Evolutionary conservation across 2,888 invertebrate species (phyloP), one percentile per base, ranked within the genome.

Genomic region (Chrysopilus asiliformis): DNA sequence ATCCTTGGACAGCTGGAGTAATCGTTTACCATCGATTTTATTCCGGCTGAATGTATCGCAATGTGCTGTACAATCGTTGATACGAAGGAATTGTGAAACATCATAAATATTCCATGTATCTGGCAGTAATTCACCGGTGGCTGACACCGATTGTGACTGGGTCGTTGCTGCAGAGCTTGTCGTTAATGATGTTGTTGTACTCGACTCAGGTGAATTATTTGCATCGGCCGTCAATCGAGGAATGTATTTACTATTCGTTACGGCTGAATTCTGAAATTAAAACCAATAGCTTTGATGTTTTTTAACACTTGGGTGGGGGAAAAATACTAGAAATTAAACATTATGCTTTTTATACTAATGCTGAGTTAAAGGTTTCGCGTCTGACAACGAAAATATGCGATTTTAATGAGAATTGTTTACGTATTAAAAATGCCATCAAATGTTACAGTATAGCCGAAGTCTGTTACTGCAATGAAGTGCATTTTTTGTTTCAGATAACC

Each of bases 31-130:
- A 48, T 83, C 82, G 44, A 93, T 77, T 58, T 76, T 76, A 70
- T 79, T 66, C 45, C 75, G 67, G 49, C 65, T 68, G 50, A 79
- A 78, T 36, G 72, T 73, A 48, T 73, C 71, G 51, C 78, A 77
- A 55, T 79, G 77, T 8, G 77, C 74, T 38, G 74, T 75, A 50
- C 79, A 79, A 57, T 91, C 91, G 58, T 93, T 93, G 28, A 85
- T 79, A 32, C 83, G 74, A 34, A 94, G 71, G 65, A 93, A 94
- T 59, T 85, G 80, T 15, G 83, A 83, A 7, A 93, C 93, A 56
- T 93, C 90, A 46, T 74, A 71, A 0, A 82, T 72, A 43, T 76
- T 81, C 94, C 93, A 93, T 42, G 74, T 71, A 25, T 70, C 68
- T 8, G 81, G 80, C 45, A 68, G 60, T 30, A 44, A 48, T 32